These are phyloP conservation scores for Heptranchias perlo DNA, from an alignment of 2,113 vertebrate species.

Conservation along the genomic window DNA sequence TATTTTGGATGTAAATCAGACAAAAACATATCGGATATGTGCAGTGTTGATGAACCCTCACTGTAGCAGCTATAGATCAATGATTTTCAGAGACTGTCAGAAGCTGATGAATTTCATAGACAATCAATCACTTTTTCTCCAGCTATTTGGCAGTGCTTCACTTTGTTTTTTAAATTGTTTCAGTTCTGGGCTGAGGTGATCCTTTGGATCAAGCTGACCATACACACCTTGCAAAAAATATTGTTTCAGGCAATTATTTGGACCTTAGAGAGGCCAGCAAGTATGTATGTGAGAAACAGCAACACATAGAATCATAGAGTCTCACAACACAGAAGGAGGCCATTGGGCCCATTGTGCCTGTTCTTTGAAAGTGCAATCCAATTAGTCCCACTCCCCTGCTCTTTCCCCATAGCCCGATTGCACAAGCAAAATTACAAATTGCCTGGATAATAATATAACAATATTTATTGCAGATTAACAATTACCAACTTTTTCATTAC, in stretches of 20 bases:
- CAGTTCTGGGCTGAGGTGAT: not conserved
- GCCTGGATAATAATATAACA: not conserved
- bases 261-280: not conserved
- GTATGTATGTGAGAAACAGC: not conserved
- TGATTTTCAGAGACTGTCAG: not conserved
- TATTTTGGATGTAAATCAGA: not conserved
- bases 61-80: not conserved
- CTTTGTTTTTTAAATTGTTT: not conserved
- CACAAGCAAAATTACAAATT: not conserved
- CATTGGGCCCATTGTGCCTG: not conserved
- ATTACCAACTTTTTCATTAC: not conserved
- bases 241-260: not conserved
- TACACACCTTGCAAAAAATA: not conserved
- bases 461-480: not conserved
- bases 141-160: not conserved
- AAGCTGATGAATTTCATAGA: not conserved
- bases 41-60: not conserved
- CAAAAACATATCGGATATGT: not conserved
- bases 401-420: not conserved
- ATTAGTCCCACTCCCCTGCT: not conserved
- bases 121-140: constrained; percentile 5
- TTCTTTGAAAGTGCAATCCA: not conserved
- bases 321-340: not conserved
- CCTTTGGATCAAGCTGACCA: not conserved
- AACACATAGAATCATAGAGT: not conserved